Conservation (phyloP, 1,140 invertebrate genomes). For the Solen grandis region DNA sequence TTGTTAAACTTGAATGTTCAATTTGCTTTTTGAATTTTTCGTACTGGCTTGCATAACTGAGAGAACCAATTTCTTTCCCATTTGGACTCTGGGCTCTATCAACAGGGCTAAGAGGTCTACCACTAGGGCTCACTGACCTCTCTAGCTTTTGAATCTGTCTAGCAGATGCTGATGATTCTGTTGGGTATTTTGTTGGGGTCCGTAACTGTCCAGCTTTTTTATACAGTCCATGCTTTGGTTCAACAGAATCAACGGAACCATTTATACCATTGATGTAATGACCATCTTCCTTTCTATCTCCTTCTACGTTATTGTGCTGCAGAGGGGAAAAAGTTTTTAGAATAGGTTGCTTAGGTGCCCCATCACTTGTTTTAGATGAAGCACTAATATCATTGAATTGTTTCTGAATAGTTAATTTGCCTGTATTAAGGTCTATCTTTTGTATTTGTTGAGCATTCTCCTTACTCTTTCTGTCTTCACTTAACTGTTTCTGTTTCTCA, state of each 20-base stretch:
- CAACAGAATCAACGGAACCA: background rate
- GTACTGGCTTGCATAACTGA: conserved; percentile 1
- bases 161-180: conserved; percentile 36
- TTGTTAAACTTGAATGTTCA: conserved; percentile 29
- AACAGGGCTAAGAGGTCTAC: conserved; percentile 34
- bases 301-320: background rate
- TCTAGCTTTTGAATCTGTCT: conserved; percentile 54
- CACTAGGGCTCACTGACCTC: conserved; percentile 44
- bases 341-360: background rate
- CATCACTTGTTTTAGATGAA: background rate
- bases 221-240: conserved; percentile 38
- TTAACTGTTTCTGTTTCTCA: conserved; percentile 48
- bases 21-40: conserved; percentile 51
- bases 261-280: background rate
- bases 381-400: conserved; percentile 36
- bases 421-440: conserved; percentile 11
- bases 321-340: conserved; percentile 37
- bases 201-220: conserved; percentile 6
- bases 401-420: conserved; percentile 26
- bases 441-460: background rate
- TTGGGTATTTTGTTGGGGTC: background rate
- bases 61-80: background rate
- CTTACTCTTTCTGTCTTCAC: conserved; percentile 33
- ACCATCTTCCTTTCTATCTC: too few species aligned
- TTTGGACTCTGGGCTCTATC: conserved; percentile 8